Base-by-base conservation (phyloP, 1,140 invertebrate genomes). In the Micrasema longulum region DNA sequence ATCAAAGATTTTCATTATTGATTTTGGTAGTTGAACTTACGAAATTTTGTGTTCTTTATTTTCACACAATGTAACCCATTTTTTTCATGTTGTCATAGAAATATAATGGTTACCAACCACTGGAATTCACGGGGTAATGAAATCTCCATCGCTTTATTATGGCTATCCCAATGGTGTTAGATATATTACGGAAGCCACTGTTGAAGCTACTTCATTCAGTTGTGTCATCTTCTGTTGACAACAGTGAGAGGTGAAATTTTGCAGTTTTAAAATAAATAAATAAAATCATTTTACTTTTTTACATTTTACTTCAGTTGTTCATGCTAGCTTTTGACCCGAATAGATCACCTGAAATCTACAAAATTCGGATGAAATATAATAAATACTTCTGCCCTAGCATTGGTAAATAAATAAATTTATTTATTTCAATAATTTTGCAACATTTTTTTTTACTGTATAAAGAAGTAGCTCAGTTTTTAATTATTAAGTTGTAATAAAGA, bases 281-380 rank as follows among this genome's bases (percentile, higher is more conserved):
- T 4, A 7, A 4, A 31, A 31, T 31, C 2, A 31, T n/a, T n/a
- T n/a, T 31, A 31, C 2, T 31, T 31, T 7, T 4, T 31, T 31
- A 31, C 26, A 31, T 31, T 31, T 31, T 2, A 31, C 26, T 4
- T 7, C 7, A 7, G 26, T 31, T 11, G 38, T 64, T 64, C 9
- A 64, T 64, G 60, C 64, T 68, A 38, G 43, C 45, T 20, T 20
- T 71, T 36, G 45, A 16, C 22, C 4, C 16, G 14, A 63, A 67
- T 47, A 63, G 41, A 43, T 53, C 3, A 18, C 38, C 23, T 16
- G 62, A 38, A 9, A 72, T 18, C 36, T 18, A 72, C 50, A 62
- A 64, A 45, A 41, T 71, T 70, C 74, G 74, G 74, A 76, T 76
- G 74, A 76, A 76, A 76, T 76, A 71, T 68, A 76, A 76, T 36